Conservation (phyloP, 2,888 invertebrate species). For the Isoperla grammatica region DNA sequence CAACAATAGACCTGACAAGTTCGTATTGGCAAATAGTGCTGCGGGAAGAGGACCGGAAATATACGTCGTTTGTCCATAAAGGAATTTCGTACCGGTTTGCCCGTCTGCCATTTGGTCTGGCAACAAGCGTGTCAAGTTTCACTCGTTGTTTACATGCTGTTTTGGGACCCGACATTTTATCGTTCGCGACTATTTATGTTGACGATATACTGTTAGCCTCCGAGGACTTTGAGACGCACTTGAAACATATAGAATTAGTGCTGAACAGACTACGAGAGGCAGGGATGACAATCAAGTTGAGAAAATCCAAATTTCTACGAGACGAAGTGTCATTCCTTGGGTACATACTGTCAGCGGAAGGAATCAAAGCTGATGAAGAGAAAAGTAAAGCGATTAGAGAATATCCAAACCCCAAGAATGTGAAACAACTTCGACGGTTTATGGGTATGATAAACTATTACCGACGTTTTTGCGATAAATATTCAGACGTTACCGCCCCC, state of each 20-base stretch:
- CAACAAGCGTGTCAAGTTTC: background rate
- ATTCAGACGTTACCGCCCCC: background rate
- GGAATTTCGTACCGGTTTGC: conserved; percentile 24
- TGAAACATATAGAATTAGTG: background rate
- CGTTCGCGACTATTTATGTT: background rate
- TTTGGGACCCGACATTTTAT: background rate
- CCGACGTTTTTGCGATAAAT: background rate
- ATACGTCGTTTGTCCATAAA: conserved; percentile 30
- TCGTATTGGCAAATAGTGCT: conserved; percentile 30
- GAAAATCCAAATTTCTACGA: conserved; percentile 3
- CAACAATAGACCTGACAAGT: conserved; percentile 26
- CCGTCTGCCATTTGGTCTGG: conserved; percentile 27
- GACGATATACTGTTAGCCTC: background rate
- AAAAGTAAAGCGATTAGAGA: background rate
- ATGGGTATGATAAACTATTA: background rate
- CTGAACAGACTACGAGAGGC: background rate
- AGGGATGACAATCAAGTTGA: conserved; percentile 1
- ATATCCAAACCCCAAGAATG: too few species aligned
- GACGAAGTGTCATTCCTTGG: background rate
- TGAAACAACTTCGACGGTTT: too few species aligned
- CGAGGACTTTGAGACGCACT: background rate
- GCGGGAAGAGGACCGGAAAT: conserved; percentile 20
- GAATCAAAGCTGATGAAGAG: background rate
- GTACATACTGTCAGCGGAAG: background rate
- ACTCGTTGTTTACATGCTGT: background rate